phyloP scores from a whole-genome alignment of 2,888 invertebrate genomes.

The Caenorhabditis wallacei region DNA sequence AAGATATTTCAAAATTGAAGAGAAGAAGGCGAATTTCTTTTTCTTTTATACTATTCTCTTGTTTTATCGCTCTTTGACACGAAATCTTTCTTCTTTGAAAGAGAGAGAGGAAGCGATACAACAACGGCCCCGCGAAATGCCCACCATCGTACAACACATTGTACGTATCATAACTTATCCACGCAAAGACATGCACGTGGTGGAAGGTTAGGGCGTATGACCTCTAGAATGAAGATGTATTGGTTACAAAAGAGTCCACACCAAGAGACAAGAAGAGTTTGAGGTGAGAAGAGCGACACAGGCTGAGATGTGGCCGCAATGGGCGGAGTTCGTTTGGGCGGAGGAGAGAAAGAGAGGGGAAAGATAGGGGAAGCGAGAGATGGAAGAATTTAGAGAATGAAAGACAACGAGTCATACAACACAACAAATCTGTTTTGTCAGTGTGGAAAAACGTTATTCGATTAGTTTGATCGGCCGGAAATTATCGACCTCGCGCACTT shows the following conservation, averaged over 20 bases:
- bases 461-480: constrained; percentile 64
- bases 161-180: constrained; percentile 38
- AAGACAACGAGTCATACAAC: constrained; percentile 47
- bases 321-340: constrained; percentile 59
- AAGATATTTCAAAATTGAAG: not conserved
- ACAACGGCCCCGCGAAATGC: not conserved
- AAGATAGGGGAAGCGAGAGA: not conserved
- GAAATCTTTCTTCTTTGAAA: constrained; percentile 41
- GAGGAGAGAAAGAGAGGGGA: constrained; percentile 7
- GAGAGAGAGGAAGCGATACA: no score
- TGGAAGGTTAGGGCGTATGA: constrained; percentile 20
- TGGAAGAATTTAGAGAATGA: not conserved
- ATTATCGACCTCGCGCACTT: constrained; percentile 49
- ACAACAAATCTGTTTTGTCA: constrained; percentile 65
- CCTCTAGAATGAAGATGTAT: constrained; percentile 47
- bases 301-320: constrained; percentile 51
- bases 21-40: constrained; percentile 15
- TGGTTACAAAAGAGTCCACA: constrained; percentile 46
- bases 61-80: constrained; percentile 47
- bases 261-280: constrained; percentile 23
- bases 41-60: constrained; percentile 48
- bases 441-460: constrained; percentile 58
- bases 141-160: constrained; percentile 31
- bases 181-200: constrained; percentile 11
- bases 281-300: constrained; percentile 60